phyloP scores from a whole-genome alignment of 35 echinoderm and acorn worm genomes.

The Stichopus chloronotus region DNA sequence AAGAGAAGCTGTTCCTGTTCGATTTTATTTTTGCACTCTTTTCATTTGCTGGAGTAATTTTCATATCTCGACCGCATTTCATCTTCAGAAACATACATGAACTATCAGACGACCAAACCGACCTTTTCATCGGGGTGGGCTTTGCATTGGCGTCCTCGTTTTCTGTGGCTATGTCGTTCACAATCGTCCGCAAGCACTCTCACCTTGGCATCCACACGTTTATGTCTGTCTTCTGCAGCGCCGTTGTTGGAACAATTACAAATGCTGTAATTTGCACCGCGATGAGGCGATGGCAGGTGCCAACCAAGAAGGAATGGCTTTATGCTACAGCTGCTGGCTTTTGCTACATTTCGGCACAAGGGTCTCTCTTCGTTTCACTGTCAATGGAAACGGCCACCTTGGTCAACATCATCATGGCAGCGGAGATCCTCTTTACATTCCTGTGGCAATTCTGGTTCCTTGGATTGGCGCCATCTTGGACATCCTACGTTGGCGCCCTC shows the following conservation, averaged over 20 bases:
- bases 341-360: slow-evolving; percentile 10
- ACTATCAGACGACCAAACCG: not conserved
- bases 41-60: slow-evolving; percentile 21
- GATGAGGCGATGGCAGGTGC: not conserved
- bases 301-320: slow-evolving; percentile 2
- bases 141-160: not conserved
- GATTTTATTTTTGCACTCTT: slow-evolving; percentile 6
- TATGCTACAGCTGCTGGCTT: not conserved
- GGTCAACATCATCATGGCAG: slow-evolving; percentile 24
- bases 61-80: slow-evolving; percentile 23
- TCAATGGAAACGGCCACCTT: slow-evolving; percentile 30
- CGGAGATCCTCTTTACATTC: slow-evolving; percentile 41
- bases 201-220: slow-evolving; percentile 2
- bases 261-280: slow-evolving; percentile 18
- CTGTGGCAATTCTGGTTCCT: not conserved
- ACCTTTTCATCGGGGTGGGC: not conserved
- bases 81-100: slow-evolving; percentile 1
- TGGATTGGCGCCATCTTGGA: slow-evolving; percentile 6
- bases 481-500: slow-evolving; percentile 23
- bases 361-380: slow-evolving; percentile 3
- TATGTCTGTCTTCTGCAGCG: not conserved
- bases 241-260: not conserved
- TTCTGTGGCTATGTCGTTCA: not conserved
- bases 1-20: not conserved
- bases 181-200: slow-evolving; percentile 12